phyloP scores from a whole-genome alignment of 2,888 invertebrate species.

The Harpalus rufipes region DNA sequence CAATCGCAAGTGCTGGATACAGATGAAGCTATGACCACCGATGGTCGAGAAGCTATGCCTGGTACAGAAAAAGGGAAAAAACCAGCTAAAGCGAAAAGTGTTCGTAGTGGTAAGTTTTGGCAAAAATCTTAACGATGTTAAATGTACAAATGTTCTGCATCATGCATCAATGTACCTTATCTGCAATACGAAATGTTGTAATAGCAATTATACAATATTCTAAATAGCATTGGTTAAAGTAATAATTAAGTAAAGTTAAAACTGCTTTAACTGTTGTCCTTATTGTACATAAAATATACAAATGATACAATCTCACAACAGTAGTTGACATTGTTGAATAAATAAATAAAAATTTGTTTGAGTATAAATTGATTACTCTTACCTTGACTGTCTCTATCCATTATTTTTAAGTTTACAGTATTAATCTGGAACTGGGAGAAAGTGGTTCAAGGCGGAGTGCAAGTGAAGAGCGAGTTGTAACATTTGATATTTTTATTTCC shows the following conservation, averaged over 20 bases:
- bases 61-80: conserved; percentile 79
- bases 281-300: conserved; percentile 26
- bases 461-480: conserved; percentile 48
- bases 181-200: conserved; percentile 16
- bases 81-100: conserved; percentile 83
- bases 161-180: conserved; percentile 25
- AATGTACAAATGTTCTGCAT: conserved; percentile 20
- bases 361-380: conserved; percentile 50
- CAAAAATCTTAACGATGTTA: conserved; percentile 75
- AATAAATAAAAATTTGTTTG: conserved; percentile 40
- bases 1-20: conserved; percentile 83
- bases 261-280: conserved; percentile 15
- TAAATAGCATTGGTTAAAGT: conserved; percentile 14
- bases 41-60: conserved; percentile 83
- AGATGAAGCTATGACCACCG: conserved; percentile 91
- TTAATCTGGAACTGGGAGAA: conserved; percentile 16
- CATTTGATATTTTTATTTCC: conserved; percentile 64
- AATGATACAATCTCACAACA: conserved; percentile 35
- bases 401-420: conserved; percentile 43
- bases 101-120: conserved; percentile 86
- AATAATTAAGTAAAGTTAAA: conserved; percentile 29
- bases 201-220: conserved; percentile 26
- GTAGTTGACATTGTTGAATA: conserved; percentile 45
- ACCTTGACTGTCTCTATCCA: conserved; percentile 50
- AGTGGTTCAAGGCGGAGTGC: conserved; percentile 20